Evolutionary conservation across 2,888 invertebrate species (phyloP).

Genomic region (Drosophila kuntzei): DNA sequence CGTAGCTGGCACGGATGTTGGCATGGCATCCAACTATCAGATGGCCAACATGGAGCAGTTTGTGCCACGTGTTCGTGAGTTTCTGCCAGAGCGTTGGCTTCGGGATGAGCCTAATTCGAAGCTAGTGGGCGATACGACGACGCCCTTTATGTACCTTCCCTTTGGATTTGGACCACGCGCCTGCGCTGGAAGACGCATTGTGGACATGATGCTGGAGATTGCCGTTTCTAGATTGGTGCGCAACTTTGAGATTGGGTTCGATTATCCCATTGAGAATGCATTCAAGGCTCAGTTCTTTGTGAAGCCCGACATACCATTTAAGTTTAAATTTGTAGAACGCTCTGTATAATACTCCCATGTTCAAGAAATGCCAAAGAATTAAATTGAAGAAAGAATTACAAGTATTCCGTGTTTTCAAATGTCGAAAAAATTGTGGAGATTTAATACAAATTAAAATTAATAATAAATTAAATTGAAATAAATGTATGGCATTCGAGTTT

Average conservation of each 20-base stretch:
- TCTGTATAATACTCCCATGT: conserved; percentile 17
- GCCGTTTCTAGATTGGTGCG: conserved; percentile 86
- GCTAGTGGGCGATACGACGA: conserved; percentile 58
- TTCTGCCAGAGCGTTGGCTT: conserved; percentile 91
- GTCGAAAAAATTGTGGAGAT: no score
- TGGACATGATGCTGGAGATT: conserved; percentile 89
- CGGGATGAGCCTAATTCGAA: conserved; percentile 67
- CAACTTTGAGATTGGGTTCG: conserved; percentile 85
- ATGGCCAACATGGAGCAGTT: conserved; percentile 88
- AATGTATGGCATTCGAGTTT: no score
- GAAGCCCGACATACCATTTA: conserved; percentile 83
- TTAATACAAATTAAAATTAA: no score
- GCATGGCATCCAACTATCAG: conserved; percentile 89
- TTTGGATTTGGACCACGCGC: conserved; percentile 86
- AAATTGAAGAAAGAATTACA: no score
- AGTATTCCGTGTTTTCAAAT: no score
- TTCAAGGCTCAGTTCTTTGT: conserved; percentile 81
- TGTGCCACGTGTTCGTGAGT: conserved; percentile 88
- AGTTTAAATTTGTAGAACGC: conserved; percentile 83
- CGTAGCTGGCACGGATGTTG: conserved; percentile 89
- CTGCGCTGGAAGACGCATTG: conserved; percentile 90
- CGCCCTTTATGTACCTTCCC: conserved; percentile 82
- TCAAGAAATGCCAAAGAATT: conserved; percentile 15
- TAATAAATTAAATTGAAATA: no score
- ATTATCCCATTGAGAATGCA: conserved; percentile 82